Evolutionary conservation across 2,888 invertebrate genomes (phyloP).

Genomic region (Tachina grossa): DNA sequence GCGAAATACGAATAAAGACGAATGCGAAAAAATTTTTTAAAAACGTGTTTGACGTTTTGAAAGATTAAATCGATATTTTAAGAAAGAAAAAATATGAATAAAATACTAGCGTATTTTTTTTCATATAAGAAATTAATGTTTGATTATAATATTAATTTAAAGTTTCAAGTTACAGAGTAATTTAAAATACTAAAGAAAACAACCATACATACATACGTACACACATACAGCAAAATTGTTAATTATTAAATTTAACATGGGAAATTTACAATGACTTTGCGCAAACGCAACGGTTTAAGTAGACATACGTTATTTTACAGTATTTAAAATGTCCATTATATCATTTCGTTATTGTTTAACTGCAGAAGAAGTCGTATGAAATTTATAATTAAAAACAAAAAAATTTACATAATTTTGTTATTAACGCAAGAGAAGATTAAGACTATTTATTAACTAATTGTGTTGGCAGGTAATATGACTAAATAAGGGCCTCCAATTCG

Average conservation of each 20-base stretch:
- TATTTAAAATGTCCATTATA: background rate
- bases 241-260: conserved; percentile 42
- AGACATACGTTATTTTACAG: background rate
- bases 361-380: too few species aligned
- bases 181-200: conserved; percentile 37
- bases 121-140: conserved; percentile 36
- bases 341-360: too few species aligned
- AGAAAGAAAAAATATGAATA: conserved; percentile 9
- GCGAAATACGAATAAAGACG: conserved; percentile 48
- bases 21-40: conserved; percentile 50
- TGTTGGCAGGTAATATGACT: too few species aligned
- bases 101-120: conserved; percentile 17
- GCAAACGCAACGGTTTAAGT: conserved; percentile 36
- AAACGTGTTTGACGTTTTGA: conserved; percentile 65
- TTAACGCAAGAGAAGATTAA: too few species aligned
- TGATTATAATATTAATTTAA: conserved; percentile 59
- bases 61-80: conserved; percentile 57
- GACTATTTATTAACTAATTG: too few species aligned
- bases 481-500: too few species aligned
- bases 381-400: too few species aligned
- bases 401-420: too few species aligned
- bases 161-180: conserved; percentile 53
- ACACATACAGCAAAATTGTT: conserved; percentile 30
- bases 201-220: conserved; percentile 9
- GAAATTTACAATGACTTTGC: conserved; percentile 50